Conservation (phyloP, 2,888 invertebrate species). For the Ditula angustiorana region DNA sequence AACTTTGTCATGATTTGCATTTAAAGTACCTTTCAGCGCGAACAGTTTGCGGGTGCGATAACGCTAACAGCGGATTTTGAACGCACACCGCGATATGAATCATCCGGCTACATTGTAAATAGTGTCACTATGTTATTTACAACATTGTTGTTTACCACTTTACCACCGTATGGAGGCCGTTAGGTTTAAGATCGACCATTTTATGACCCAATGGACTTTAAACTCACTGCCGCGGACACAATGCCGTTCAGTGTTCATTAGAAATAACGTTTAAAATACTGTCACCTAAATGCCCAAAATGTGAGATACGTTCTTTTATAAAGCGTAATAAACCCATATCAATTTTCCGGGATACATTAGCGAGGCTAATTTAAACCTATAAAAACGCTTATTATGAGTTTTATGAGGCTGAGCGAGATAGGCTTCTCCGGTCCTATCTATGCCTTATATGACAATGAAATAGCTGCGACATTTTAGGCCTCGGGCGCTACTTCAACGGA, state of each 20-base stretch:
- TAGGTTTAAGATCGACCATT: constrained; percentile 15
- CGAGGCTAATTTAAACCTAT: constrained; percentile 13
- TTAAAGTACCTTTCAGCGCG: constrained; percentile 67
- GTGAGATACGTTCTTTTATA: background rate
- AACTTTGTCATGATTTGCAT: constrained; percentile 71
- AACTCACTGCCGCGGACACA: too few relatives aligned
- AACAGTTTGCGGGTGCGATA: constrained; percentile 52
- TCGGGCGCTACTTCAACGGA: background rate
- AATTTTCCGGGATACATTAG: constrained; percentile 16
- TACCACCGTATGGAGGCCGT: constrained; percentile 29
- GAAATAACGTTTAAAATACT: background rate
- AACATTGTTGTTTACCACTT: constrained; percentile 42
- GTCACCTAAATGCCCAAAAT: background rate
- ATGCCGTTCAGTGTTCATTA: background rate
- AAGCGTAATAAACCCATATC: constrained; percentile 20
- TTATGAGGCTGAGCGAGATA: constrained; percentile 15
- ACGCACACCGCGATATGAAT: constrained; percentile 50
- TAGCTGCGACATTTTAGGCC: background rate
- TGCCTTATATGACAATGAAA: constrained; percentile 10
- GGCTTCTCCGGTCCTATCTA: background rate
- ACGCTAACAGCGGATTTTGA: constrained; percentile 46
- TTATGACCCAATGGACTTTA: background rate
- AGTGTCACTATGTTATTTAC: constrained; percentile 45
- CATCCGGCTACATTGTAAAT: constrained; percentile 50
- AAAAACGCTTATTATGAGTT: constrained; percentile 15